phyloP scores from a whole-genome alignment of 2,888 invertebrate genomes.

The Luffia ferchaultella region DNA sequence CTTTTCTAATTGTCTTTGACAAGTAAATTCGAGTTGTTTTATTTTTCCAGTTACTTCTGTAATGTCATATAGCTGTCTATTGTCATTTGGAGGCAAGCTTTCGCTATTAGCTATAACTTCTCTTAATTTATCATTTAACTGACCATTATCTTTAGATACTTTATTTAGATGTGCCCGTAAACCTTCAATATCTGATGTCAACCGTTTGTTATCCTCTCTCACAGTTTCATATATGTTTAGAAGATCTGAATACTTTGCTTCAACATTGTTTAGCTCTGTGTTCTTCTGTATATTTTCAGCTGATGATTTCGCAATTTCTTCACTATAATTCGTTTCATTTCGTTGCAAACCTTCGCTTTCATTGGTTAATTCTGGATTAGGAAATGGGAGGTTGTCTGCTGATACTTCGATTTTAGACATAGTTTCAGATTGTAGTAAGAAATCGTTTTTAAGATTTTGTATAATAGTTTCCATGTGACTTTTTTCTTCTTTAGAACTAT shows the following conservation, averaged over 20 bases:
- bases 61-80: slow-evolving; percentile 19
- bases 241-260: slow-evolving; percentile 23
- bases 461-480: neutral
- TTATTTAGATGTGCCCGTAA: slow-evolving; percentile 53
- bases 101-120: slow-evolving; percentile 52
- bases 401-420: slow-evolving; percentile 4
- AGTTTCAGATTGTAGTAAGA: neutral
- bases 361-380: neutral
- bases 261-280: slow-evolving; percentile 8
- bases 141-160: slow-evolving; percentile 57
- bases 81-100: slow-evolving; percentile 27
- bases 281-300: neutral
- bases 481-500: neutral
- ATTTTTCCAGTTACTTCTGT: slow-evolving; percentile 25
- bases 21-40: slow-evolving; percentile 27
- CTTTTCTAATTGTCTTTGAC: slow-evolving; percentile 37
- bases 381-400: neutral
- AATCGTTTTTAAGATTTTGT: neutral
- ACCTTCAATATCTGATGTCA: slow-evolving; percentile 53
- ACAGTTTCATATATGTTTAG: slow-evolving; percentile 33
- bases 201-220: slow-evolving; percentile 49
- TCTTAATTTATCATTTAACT: slow-evolving; percentile 50
- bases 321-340: neutral
- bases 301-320: neutral
- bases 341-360: neutral